These are phyloP conservation scores for Phataginus tricuspis DNA, from an alignment of 2,797 vertebrate species.

Conservation along the genomic window DNA sequence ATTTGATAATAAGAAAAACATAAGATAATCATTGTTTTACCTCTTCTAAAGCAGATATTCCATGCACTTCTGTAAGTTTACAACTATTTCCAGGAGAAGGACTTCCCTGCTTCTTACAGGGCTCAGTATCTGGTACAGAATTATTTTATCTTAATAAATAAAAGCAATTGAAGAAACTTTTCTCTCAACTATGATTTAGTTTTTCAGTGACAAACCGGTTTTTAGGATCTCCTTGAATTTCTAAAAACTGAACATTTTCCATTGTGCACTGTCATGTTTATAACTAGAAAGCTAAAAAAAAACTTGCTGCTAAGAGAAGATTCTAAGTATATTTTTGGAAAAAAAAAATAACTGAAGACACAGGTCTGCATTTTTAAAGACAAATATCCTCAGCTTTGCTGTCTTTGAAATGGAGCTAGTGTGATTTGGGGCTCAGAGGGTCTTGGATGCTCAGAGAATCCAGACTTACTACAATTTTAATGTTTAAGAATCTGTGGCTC, in stretches of 20 bases:
- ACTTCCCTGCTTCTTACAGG: background rate
- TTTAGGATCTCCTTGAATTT: background rate
- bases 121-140: background rate
- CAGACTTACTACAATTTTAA: background rate
- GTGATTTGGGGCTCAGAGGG: background rate
- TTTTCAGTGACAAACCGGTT: background rate
- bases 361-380: background rate
- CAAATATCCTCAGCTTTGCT: background rate
- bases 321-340: background rate
- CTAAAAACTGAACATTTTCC: background rate
- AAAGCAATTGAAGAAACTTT: background rate
- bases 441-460: background rate
- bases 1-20: background rate
- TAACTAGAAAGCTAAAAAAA: background rate
- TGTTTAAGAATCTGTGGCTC: background rate
- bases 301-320: background rate
- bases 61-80: background rate
- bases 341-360: background rate
- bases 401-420: constrained; percentile 18
- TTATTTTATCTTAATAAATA: constrained; percentile 46
- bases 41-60: constrained; percentile 1
- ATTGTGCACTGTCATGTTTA: background rate
- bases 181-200: background rate
- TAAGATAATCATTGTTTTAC: background rate
- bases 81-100: background rate